These are phyloP conservation scores for Fabriciana adippe DNA, from an alignment of 2,888 invertebrate genomes.

Conservation along the genomic window DNA sequence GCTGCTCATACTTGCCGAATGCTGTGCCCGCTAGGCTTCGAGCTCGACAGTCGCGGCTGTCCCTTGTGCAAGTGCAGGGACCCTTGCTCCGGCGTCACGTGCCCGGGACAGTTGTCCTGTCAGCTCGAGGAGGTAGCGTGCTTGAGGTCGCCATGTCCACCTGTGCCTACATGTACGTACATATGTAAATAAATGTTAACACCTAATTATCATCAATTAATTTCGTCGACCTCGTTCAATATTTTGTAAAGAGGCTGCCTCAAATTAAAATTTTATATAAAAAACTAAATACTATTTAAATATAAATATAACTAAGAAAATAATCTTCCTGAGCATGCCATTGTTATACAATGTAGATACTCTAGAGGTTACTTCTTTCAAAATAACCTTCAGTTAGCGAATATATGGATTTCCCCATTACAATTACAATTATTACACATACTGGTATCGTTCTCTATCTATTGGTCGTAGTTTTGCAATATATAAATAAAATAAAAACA, in stretches of 20 bases:
- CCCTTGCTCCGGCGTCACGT: conserved; percentile 88
- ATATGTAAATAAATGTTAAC: neutral
- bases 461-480: too few species aligned
- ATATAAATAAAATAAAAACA: too few species aligned
- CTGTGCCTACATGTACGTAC: conserved; percentile 88
- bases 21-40: conserved; percentile 93
- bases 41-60: conserved; percentile 86
- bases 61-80: conserved; percentile 91
- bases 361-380: neutral
- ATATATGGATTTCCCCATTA: neutral
- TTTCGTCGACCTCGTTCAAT: too few species aligned
- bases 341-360: too few species aligned
- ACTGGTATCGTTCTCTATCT: too few species aligned
- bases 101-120: conserved; percentile 89
- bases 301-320: too few species aligned
- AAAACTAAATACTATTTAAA: too few species aligned
- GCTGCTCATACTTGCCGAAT: conserved; percentile 92
- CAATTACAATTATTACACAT: neutral
- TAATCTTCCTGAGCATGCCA: too few species aligned
- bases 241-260: too few species aligned
- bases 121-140: conserved; percentile 91
- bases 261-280: too few species aligned
- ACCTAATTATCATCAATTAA: too few species aligned
- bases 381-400: neutral
- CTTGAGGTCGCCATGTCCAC: conserved; percentile 90